Evolutionary conservation across 2,113 vertebrate genomes (phyloP), one percentile per base, ranked within the genome.

Genomic region (Pao palembangensis): DNA sequence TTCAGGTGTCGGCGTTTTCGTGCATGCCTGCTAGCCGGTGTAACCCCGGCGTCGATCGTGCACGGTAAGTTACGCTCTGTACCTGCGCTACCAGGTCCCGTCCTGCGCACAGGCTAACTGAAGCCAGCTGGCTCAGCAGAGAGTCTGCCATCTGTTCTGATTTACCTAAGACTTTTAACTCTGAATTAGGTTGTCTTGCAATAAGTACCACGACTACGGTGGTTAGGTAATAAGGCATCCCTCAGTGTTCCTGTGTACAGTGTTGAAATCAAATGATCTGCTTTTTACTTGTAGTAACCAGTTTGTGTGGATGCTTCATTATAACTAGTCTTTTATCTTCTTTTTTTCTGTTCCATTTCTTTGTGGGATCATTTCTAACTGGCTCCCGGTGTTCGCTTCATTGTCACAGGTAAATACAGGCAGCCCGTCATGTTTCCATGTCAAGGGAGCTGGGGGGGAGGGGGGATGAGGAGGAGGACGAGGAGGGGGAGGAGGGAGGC

Each of bases 41-140:
- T 75, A 83, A 82, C 74, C 79, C 58, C 66, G 70, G 76, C 76
- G 75, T 87, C 1, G 71, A 81, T 83, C 74, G 79, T 58, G 69
- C 73, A 76, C 75, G 73, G 80, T 84, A 85, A 88, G 85, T 82
- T 83, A 82, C 76, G 75, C 75, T 75, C 80, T 76, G 84, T 85
- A 86, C 85, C 83, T 91, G 77, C 25, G 64, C 88, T 87, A 75
- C 83, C 86, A 78, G 71, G 78, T 61, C 57, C 1, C 75, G 82
- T 80, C 73, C 71, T 69, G 72, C 78, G 70, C 76, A 69, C 68
- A 67, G 61, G 20, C 63, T 86, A 92, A 91, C 89, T 83, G 64
- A 83, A 92, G 85, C 88, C 91, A 91, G 92, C 86, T 92, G 88
- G 85, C 79, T 90, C 76, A 71, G 66, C 79, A 78, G 46, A 81